Evolutionary conservation across 2,797 vertebrate species (phyloP).

Genomic region (Eulemur mongoz): DNA sequence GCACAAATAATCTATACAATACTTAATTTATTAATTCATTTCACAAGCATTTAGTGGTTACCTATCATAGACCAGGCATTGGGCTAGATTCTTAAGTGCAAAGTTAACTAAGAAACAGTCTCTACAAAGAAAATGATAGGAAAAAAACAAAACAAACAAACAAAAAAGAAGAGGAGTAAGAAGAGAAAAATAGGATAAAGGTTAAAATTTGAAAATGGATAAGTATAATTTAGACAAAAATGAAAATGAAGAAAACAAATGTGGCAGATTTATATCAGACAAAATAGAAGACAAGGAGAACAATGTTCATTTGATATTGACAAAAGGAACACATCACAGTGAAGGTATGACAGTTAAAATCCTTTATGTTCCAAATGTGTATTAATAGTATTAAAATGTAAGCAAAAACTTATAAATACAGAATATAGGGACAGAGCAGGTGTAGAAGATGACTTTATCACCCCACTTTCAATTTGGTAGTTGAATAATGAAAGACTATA

Average conservation of each 20-base stretch:
- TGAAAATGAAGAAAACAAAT: not conserved
- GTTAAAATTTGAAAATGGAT: not conserved
- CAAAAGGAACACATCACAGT: not conserved
- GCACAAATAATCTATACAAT: not conserved
- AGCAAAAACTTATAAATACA: not conserved
- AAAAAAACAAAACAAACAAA: not conserved
- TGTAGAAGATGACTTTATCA: not conserved
- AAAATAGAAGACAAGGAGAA: not conserved
- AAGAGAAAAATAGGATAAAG: not conserved
- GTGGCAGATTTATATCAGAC: not conserved
- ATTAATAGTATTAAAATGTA: not conserved
- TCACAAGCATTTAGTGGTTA: not conserved
- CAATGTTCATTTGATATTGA: not conserved
- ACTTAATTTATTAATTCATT: not conserved
- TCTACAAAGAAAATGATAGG: not conserved
- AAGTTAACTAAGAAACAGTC: not conserved
- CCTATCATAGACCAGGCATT: not conserved
- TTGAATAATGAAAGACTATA: not conserved
- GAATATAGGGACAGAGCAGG: not conserved
- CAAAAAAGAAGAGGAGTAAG: not conserved
- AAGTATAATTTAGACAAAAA: not conserved
- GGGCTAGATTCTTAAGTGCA: not conserved
- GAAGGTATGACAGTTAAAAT: not conserved
- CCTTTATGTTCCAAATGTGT: not conserved
- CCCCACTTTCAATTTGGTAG: not conserved